phyloP scores from a whole-genome alignment of 2,797 vertebrate genomes.

The Remorina albescens region DNA sequence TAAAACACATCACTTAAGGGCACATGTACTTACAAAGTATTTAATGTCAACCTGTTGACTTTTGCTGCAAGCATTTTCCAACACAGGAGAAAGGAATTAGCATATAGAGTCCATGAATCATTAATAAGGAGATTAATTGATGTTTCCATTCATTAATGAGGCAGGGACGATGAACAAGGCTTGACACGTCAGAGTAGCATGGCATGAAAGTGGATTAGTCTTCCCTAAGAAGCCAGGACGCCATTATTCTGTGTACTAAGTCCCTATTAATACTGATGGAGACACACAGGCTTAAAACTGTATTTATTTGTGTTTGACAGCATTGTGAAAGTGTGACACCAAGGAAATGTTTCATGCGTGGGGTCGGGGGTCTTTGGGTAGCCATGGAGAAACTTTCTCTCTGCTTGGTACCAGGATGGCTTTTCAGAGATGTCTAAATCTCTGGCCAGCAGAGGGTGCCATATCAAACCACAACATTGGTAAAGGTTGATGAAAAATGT shows the following conservation, averaged over 20 bases:
- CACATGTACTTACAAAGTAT: constrained; percentile 1
- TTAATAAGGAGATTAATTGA: constrained; percentile 83
- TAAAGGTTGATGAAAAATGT: neutral
- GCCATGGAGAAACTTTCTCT: constrained; percentile 7
- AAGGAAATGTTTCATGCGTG: constrained; percentile 10
- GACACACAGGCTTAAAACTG: constrained; percentile 63
- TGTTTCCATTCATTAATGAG: constrained; percentile 80
- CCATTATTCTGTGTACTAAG: constrained; percentile 73
- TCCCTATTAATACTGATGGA: constrained; percentile 66
- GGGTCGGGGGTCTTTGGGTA: constrained; percentile 18
- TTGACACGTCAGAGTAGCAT: constrained; percentile 72
- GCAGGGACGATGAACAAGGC: constrained; percentile 70
- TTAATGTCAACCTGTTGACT: constrained; percentile 48
- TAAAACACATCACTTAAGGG: constrained; percentile 10
- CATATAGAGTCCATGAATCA: constrained; percentile 70
- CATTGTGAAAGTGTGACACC: neutral
- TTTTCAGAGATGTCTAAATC: neutral
- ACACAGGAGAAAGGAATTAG: constrained; percentile 53
- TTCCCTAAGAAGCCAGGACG: constrained; percentile 75
- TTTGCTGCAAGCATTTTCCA: constrained; percentile 38
- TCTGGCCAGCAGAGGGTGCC: constrained; percentile 16
- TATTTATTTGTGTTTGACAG: constrained; percentile 40
- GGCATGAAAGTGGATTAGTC: constrained; percentile 84
- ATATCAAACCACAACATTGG: neutral
- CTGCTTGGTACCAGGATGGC: neutral